Conservation (phyloP, 2,797 vertebrate species). For the Ptychobarbus kaznakovi region DNA sequence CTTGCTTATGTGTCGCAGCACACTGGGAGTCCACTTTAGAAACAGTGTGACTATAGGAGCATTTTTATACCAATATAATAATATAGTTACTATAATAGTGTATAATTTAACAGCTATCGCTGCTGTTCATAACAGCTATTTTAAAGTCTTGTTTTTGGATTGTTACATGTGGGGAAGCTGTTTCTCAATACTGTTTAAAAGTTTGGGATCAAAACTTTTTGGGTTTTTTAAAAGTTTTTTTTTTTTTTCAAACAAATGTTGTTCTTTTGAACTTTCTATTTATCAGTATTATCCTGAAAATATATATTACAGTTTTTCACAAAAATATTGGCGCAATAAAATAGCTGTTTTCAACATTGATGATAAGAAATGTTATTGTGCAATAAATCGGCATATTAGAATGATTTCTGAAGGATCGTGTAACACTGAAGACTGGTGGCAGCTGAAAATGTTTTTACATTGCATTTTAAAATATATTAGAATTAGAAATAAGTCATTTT, state of each 20-base stretch:
- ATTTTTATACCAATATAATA: not conserved
- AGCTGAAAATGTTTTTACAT: not conserved
- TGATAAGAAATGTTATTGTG: not conserved
- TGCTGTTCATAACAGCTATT: not conserved
- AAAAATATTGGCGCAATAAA: too few relatives aligned
- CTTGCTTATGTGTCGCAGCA: not conserved
- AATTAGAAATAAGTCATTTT: not conserved
- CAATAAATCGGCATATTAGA: not conserved
- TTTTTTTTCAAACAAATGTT: too few relatives aligned
- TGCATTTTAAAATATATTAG: not conserved
- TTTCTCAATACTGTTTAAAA: not conserved
- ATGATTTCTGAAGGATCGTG: not conserved
- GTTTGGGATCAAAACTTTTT: not conserved
- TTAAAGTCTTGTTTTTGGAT: not conserved
- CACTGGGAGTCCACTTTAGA: not conserved
- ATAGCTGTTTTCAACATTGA: not conserved
- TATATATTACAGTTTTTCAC: too few relatives aligned
- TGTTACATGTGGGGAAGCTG: not conserved
- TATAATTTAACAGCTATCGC: not conserved
- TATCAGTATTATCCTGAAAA: not conserved
- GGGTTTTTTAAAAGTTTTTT: too few relatives aligned
- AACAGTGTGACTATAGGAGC: not conserved
- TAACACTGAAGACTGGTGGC: not conserved
- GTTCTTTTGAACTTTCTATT: not conserved
- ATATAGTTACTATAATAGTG: not conserved